Percentiles rank a stretch among this genome's conserved stretches.
phyloP scores from a whole-genome alignment of 2,113 vertebrate species.

The Columba janthina region DNA sequence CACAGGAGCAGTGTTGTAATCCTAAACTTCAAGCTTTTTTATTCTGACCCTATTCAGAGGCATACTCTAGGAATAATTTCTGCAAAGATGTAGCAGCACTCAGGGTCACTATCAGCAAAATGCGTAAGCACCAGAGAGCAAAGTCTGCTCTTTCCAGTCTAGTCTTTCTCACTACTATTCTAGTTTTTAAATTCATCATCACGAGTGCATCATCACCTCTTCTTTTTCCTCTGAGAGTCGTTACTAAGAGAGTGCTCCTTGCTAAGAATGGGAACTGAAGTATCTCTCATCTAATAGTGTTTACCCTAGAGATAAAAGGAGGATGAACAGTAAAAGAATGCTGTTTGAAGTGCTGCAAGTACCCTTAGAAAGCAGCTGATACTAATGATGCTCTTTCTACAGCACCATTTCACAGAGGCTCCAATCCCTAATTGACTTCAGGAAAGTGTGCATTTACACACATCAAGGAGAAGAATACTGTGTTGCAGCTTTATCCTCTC shows the following conservation, averaged over 20 bases:
- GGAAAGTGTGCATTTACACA: background rate
- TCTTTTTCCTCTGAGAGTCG: background rate
- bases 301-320: background rate
- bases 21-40: background rate
- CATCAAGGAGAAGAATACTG: background rate
- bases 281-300: background rate
- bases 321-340: background rate
- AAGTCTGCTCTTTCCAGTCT: background rate
- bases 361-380: background rate
- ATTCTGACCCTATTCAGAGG: background rate
- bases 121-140: background rate
- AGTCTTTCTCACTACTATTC: background rate
- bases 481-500: background rate
- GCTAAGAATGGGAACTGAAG: background rate
- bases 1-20: background rate
- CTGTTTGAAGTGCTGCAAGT: background rate
- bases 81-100: background rate
- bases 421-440: background rate
- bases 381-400: background rate
- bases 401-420: background rate
- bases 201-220: background rate
- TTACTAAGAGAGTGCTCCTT: background rate
- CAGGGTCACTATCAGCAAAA: background rate
- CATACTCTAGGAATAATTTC: background rate
- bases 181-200: background rate